A percentile compares a stretch with the other conserved stretches of the same genome.
Conservation (phyloP, 2,888 invertebrate genomes). For the Bursaphelenchus okinawaensis region DNA sequence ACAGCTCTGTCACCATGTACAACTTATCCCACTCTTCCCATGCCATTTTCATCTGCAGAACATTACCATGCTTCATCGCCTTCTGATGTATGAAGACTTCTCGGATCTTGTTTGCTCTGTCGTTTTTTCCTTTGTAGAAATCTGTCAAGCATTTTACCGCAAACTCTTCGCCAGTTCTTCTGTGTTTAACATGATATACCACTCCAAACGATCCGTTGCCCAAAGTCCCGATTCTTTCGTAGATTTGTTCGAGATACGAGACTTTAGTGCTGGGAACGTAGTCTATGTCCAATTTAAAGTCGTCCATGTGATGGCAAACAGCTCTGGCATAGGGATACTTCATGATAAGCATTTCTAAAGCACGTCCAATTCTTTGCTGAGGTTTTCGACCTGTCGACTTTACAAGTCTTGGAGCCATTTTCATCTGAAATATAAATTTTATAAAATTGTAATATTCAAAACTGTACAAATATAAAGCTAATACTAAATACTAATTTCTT, state of each 20-base stretch:
- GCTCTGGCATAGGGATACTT: not conserved
- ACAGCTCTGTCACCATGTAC: conserved; percentile 71
- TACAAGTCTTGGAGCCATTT: not conserved
- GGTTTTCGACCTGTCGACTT: not conserved
- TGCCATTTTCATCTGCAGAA: conserved; percentile 67
- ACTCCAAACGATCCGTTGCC: not conserved
- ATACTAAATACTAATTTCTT: no score
- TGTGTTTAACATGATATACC: conserved; percentile 68
- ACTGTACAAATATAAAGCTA: no score
- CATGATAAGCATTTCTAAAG: not conserved
- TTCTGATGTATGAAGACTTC: conserved; percentile 67
- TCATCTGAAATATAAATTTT: not conserved
- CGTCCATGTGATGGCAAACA: not conserved
- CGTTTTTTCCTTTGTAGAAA: conserved; percentile 31
- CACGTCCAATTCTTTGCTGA: not conserved
- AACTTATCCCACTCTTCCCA: conserved; percentile 71
- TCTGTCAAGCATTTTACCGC: conserved; percentile 68
- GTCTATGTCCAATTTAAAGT: not conserved
- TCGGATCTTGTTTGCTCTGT: conserved; percentile 35
- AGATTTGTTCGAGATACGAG: not conserved
- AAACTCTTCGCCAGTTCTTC: conserved; percentile 68
- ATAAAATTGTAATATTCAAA: no score
- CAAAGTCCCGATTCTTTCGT: not conserved
- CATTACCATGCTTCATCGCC: conserved; percentile 68
- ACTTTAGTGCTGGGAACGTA: not conserved